These are phyloP conservation scores for Rhipidura dahli DNA, from an alignment of 2,113 vertebrate species.

Conservation along the genomic window DNA sequence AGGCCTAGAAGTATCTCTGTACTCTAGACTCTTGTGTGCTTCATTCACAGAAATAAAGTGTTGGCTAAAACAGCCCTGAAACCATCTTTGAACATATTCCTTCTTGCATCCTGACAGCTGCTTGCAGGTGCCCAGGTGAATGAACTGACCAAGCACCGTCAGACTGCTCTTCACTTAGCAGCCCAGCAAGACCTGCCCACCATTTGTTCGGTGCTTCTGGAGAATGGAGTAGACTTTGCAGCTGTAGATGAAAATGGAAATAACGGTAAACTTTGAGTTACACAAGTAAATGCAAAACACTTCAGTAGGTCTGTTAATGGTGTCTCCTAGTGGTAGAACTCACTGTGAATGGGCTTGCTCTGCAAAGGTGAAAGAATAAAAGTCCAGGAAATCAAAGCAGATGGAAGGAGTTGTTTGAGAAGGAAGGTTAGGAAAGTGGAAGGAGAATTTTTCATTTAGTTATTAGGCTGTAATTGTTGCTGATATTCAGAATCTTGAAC, in stretches of 20 bases:
- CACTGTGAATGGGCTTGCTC: not conserved
- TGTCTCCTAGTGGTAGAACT: not conserved
- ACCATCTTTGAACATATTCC: not conserved
- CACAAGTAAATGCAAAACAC: not conserved
- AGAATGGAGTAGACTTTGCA: constrained; percentile 92
- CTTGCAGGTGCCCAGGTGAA: constrained; percentile 96
- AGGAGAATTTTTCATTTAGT: not conserved
- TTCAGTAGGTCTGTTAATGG: not conserved
- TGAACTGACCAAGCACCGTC: constrained; percentile 95
- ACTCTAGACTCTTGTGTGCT: not conserved
- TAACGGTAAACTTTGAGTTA: constrained; percentile 79
- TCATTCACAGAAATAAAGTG: not conserved
- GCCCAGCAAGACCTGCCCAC: constrained; percentile 95
- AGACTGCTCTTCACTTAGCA: constrained; percentile 94
- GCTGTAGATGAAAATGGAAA: constrained; percentile 97
- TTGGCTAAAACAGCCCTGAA: not conserved
- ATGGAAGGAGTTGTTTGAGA: not conserved
- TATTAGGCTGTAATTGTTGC: not conserved
- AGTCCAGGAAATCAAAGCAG: not conserved
- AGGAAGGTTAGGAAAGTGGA: not conserved
- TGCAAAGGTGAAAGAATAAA: not conserved
- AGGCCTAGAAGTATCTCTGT: not conserved
- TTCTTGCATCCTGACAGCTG: constrained; percentile 74
- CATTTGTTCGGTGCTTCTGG: constrained; percentile 93
- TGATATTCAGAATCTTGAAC: not conserved